Evolutionary conservation across 2,113 vertebrate genomes (phyloP).

Genomic region (Nyctereutes procyonoides): DNA sequence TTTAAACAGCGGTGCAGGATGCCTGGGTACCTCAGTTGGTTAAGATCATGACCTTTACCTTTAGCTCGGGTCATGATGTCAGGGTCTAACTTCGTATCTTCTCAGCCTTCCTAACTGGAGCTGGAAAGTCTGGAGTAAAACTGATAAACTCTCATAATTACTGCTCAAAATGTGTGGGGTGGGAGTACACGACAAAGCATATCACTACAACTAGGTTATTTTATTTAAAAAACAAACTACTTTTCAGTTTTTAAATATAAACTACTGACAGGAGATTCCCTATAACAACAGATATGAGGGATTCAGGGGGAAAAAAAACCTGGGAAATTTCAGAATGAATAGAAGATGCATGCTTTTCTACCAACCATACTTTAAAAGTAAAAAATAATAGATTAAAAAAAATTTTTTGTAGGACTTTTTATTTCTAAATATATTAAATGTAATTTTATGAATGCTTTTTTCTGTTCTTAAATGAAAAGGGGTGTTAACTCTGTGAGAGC

Average conservation of each 20-base stretch:
- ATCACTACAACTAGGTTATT: background rate
- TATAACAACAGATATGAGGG: background rate
- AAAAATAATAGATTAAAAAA: constrained; percentile 1
- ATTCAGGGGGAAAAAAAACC: background rate
- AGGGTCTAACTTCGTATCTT: constrained; percentile 48
- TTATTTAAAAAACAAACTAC: background rate
- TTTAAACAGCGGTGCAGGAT: background rate
- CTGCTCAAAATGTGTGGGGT: background rate
- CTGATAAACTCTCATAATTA: background rate
- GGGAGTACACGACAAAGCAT: background rate
- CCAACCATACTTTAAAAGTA: constrained; percentile 32
- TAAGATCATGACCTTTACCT: background rate
- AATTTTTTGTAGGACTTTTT: background rate
- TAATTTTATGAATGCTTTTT: background rate
- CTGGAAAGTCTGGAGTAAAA: background rate
- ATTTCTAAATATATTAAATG: background rate
- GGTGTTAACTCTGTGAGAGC: background rate
- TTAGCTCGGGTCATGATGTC: background rate
- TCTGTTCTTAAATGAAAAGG: constrained; percentile 22
- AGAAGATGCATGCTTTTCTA: constrained; percentile 15
- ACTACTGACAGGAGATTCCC: background rate
- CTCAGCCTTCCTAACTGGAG: background rate
- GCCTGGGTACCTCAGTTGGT: background rate
- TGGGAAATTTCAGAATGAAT: constrained; percentile 37
- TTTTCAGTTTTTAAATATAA: constrained; percentile 51